Base-by-base conservation (phyloP, 2,113 vertebrate species). In the Triplophysa rosa region DNA sequence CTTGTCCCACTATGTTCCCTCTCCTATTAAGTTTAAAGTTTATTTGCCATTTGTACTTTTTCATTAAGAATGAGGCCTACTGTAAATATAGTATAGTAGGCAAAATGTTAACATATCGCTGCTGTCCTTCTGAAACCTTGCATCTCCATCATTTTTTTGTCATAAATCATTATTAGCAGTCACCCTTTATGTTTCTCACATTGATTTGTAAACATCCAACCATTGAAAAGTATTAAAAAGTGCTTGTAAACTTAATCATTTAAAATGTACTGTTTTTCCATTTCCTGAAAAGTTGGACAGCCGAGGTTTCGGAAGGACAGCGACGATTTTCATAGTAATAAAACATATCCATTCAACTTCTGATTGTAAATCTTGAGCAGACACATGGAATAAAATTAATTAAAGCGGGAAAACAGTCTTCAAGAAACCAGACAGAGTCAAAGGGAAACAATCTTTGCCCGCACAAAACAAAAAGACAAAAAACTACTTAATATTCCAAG, bases 401-500 rank as follows among this genome's bases (percentile, higher is more conserved):
- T n/a, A 33, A 70, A 70, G 88, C 77, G 87, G 83, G 75, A 88
- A 89, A 86, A 88, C 69, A 79, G 69, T 63, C 78, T 83, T 54
- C 2, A 83, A 82, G 3, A 56, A 88, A 90, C 87, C 87, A 88
- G 90, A 87, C 80, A 77, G 49, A 81, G 67, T 56, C 68, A 84
- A 72, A 81, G 84, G 83, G 84, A 89, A 88, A 87, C 83, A 90
- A 88, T 86, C 86, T 87, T 87, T 85, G 87, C 89, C 86, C 79
- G 82, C 83, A 85, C 84, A 86, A 87, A 87, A 80, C 80, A 86
- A 83, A 83, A 79, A 84, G 77, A 89, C 59, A 65, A 77, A 90
- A 90, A 86, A 80, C 92, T 91, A 89, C 89, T 93, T 94, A 93
- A 92, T 91, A 93, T 93, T 93, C 93, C 78, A 77, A 87, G 88